phyloP scores from a whole-genome alignment of 1,140 invertebrate species.

The Trichogramma pretiosum region DNA sequence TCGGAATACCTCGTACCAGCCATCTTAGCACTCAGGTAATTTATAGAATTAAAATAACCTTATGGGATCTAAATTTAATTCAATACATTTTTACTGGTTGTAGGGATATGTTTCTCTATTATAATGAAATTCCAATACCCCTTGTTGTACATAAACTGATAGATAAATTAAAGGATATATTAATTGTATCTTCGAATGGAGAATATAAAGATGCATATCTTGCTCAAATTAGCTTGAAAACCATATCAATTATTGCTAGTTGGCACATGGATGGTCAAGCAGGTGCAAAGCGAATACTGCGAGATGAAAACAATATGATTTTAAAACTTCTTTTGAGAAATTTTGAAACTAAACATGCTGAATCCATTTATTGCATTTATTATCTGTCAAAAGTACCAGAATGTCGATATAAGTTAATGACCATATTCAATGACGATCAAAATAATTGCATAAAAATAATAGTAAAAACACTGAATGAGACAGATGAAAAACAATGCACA shows the following conservation, averaged over 20 bases:
- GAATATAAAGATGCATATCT: slow-evolving; percentile 26
- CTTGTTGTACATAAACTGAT: slow-evolving; percentile 29
- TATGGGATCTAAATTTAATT: background rate
- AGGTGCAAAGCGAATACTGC: slow-evolving; percentile 27
- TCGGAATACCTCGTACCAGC: slow-evolving; percentile 29
- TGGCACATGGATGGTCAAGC: slow-evolving; percentile 20
- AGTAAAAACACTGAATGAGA: slow-evolving; percentile 24
- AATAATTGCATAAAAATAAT: slow-evolving; percentile 29
- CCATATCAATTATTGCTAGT: slow-evolving; percentile 25
- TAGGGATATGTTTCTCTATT: slow-evolving; percentile 35
- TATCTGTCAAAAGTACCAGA: slow-evolving; percentile 31
- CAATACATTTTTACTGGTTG: slow-evolving; percentile 11
- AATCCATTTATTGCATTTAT: slow-evolving; percentile 32
- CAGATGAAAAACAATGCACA: slow-evolving; percentile 19
- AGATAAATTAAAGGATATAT: slow-evolving; percentile 24
- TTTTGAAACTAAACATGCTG: slow-evolving; percentile 24
- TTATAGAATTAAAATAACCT: background rate
- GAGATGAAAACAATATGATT: slow-evolving; percentile 24
- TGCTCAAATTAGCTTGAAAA: slow-evolving; percentile 34
- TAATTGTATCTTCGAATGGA: slow-evolving; percentile 24
- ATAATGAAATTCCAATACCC: slow-evolving; percentile 26
- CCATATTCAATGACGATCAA: no score
- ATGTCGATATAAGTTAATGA: slow-evolving; percentile 31
- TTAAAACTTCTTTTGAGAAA: slow-evolving; percentile 27
- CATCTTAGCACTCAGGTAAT: slow-evolving; percentile 36